Conservation (phyloP, 2,797 vertebrate species). For the Takifugu rubripes region DNA sequence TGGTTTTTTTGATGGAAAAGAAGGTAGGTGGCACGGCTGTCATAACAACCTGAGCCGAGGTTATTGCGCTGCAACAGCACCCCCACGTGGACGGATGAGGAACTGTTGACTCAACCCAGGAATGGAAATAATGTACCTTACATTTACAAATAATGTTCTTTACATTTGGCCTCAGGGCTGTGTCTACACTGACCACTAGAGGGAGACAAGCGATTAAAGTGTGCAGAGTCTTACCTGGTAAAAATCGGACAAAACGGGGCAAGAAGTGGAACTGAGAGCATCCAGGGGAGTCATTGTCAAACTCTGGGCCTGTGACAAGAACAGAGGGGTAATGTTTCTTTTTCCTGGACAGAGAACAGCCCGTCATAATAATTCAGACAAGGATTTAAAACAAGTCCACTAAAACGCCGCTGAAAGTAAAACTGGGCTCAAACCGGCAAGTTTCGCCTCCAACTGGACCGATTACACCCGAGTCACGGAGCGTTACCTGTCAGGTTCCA, state of each 20-base stretch:
- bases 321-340: not conserved
- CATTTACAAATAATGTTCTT: not conserved
- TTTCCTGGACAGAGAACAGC: not conserved
- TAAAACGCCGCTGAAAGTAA: not conserved
- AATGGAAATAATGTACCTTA: no score
- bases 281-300: slow-evolving; percentile 68
- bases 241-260: slow-evolving; percentile 94
- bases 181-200: slow-evolving; percentile 11
- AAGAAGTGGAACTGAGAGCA: slow-evolving; percentile 97
- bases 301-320: slow-evolving; percentile 80
- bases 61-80: slow-evolving; percentile 53
- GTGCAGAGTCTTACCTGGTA: slow-evolving; percentile 83
- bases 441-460: no score
- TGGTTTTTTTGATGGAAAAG: slow-evolving; percentile 47
- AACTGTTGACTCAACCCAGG: slow-evolving; percentile 21
- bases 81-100: slow-evolving; percentile 54
- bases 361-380: not conserved
- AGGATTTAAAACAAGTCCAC: no score
- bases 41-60: not conserved
- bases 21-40: slow-evolving; percentile 27
- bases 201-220: not conserved
- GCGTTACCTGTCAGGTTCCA: slow-evolving; percentile 90
- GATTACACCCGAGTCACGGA: no score
- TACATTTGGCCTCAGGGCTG: not conserved
- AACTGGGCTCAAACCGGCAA: no score